Evolutionary conservation across 2,113 vertebrate species (phyloP), one percentile per base, ranked within the genome.

Genomic region (Phoenicopterus ruber): DNA sequence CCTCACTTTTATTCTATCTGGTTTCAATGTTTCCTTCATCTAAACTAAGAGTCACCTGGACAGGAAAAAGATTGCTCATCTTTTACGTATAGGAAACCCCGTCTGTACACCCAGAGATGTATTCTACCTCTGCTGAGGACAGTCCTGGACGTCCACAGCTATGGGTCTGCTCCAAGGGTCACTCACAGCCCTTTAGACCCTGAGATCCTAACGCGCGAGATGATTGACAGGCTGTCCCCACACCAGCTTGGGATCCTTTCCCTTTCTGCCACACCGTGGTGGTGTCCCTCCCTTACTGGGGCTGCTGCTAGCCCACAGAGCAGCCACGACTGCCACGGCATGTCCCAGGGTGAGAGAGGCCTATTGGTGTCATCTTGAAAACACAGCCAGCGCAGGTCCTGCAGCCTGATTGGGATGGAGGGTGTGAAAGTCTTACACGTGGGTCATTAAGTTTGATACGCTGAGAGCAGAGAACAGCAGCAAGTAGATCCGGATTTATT

Each of bases 141-240:
- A 40, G 9, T 24, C 9, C 63, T 36, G 36, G 29, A 62, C 6
- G 9, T 44, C 14, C 36, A 42, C 17, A 73, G 4, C 13, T 46
- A 5, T 31, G 9, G 2, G 16, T 31, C 5, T 66, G 6, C 12
- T 73, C 31, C 32, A 57, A 24, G 9, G 1, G 20, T 24, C 7
- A 14, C 69, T 59, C 40, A 47, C 34, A 57, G 40, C 3, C 7
- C 13, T 57, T 61, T n/a, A 62, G 28, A n/a, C 7, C 11, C 24
- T 22, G 29, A 25, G 25, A 29, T 14, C 38, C 26, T 34, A 17
- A 57, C 1, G 0, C 17, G 25, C 0, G 1, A 59, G 29, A 26
- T 1, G n/a, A n/a, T 17, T 12, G 5, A 28, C 32, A 46, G 13
- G 38, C 26, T n/a, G 28, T 46, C 13, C 26, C 32, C 15, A 20